Percentiles rank a stretch among this genome's conserved stretches.
These are phyloP conservation scores for Hippasteria phrygiana DNA, from an alignment of 53 echinoderm and acorn worm genomes.

Conservation along the genomic window DNA sequence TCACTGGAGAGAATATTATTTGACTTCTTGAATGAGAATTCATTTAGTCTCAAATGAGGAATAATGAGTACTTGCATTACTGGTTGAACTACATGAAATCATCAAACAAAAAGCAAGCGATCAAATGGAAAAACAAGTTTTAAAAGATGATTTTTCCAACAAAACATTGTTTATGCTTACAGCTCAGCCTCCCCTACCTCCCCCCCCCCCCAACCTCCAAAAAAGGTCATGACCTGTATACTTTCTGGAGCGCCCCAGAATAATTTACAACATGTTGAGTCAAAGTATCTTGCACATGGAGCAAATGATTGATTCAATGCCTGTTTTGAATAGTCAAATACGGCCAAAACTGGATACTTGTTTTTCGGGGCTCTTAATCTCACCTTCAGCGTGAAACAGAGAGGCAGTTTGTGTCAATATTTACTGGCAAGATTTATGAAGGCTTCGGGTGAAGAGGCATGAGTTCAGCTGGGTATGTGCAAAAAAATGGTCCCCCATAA, in stretches of 20 bases:
- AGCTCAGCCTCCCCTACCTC: too few relatives aligned
- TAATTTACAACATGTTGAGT: neutral
- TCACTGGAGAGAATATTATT: neutral
- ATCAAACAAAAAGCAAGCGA: too few relatives aligned
- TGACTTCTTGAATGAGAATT: too few relatives aligned
- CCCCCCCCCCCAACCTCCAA: neutral
- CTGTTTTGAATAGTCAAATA: neutral
- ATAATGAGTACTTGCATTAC: too few relatives aligned
- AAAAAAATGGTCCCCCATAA: neutral
- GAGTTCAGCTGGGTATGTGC: neutral
- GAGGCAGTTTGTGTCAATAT: neutral
- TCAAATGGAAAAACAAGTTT: too few relatives aligned
- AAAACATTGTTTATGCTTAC: too few relatives aligned
- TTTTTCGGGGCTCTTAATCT: neutral
- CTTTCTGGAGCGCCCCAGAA: neutral
- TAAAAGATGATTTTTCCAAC: too few relatives aligned
- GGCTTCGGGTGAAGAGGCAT: neutral
- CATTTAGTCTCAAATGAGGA: too few relatives aligned
- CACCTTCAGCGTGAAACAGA: conserved; percentile 19
- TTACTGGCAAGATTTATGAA: neutral
- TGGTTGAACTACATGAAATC: too few relatives aligned
- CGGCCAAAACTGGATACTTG: neutral
- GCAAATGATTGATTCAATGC: neutral
- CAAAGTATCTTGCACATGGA: neutral
- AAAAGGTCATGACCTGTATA: neutral